Evolutionary conservation across 64 coral and sea anemone species (phyloP).

Genomic region (Stichodactyla helianthus): DNA sequence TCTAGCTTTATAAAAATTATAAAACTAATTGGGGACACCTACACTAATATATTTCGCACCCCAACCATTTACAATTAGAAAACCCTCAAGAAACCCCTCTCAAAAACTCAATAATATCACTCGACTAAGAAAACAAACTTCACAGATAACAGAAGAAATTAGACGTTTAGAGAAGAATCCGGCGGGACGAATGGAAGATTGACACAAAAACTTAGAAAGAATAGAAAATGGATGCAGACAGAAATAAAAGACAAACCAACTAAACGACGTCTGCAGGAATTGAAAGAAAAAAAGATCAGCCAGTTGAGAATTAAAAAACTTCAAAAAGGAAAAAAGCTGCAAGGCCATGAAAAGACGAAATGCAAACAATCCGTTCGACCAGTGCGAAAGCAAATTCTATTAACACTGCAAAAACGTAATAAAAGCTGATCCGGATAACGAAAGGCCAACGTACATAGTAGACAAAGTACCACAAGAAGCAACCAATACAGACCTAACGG

Average conservation of each 20-base stretch:
- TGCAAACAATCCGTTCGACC: constrained; percentile 9
- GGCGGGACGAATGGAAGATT: not conserved
- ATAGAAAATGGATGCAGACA: constrained; percentile 16
- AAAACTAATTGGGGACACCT: too few relatives aligned
- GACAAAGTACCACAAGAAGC: not conserved
- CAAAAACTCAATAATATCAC: too few relatives aligned
- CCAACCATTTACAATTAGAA: too few relatives aligned
- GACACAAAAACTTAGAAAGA: not conserved
- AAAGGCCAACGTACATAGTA: not conserved
- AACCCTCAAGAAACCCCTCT: too few relatives aligned
- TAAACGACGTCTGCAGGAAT: not conserved
- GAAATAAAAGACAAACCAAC: constrained; percentile 7
- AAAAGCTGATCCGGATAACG: constrained; percentile 3
- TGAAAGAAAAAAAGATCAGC: not conserved
- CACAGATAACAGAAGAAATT: not conserved
- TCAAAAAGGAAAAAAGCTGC: constrained; percentile 1
- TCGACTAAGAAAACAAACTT: not conserved
- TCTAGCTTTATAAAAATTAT: too few relatives aligned
- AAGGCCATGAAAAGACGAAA: not conserved
- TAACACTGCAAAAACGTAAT: constrained; percentile 22
- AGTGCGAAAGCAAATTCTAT: constrained; percentile 20
- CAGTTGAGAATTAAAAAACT: not conserved
- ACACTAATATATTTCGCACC: too few relatives aligned
- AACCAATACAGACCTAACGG: not conserved
- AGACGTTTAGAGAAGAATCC: not conserved